Base-by-base conservation (phyloP, 2,113 vertebrate species). In the Heterocephalus glaber region DNA sequence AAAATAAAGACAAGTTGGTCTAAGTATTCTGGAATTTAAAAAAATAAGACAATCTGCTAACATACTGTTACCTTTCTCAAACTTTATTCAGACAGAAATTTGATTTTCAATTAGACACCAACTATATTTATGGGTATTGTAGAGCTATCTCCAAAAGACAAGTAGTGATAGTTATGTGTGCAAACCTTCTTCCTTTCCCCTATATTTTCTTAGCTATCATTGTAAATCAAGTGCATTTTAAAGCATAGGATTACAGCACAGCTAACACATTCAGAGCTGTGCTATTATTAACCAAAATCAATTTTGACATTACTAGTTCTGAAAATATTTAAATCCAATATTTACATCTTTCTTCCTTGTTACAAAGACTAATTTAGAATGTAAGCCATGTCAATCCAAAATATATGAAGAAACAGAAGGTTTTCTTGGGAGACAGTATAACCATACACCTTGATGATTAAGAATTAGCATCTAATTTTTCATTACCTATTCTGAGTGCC, bases 1-100 rank as follows among this genome's bases (percentile, higher is more conserved):
- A 49, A 49, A 84, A 81, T 49, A 74, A 88, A 84, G 35, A 10
- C 70, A 83, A 84, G 9, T n/a, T 95, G 24, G 38, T 49, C 56
- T 80, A 91, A 65, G 54, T 77, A 41, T 95, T 85, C 84, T 87
- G 70, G 58, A 95, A 97, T 90, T 88, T 49, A 49, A 61, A 56
- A 77, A 96, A 86, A 91, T n/a, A n/a, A 93, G 80, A 96, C 16
- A 82, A 83, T 60, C 63, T 93, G 28, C 24, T n/a, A 72, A 81
- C 5, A 24, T 49, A 16, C 17, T 10, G 35, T 76, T 92, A 86
- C 33, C 20, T 66, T 74, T 24, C 56, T 82, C 52, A 58, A 80
- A n/a, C 58, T 94, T 65, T 56, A 77, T 35, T 82, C n/a, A 47
- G 86, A 94, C 17, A 74, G 28, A 70, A 89, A 77, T 84, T 22